Evolutionary conservation across 1,140 invertebrate genomes (phyloP).

Genomic region (Archegozetes longisetosus): DNA sequence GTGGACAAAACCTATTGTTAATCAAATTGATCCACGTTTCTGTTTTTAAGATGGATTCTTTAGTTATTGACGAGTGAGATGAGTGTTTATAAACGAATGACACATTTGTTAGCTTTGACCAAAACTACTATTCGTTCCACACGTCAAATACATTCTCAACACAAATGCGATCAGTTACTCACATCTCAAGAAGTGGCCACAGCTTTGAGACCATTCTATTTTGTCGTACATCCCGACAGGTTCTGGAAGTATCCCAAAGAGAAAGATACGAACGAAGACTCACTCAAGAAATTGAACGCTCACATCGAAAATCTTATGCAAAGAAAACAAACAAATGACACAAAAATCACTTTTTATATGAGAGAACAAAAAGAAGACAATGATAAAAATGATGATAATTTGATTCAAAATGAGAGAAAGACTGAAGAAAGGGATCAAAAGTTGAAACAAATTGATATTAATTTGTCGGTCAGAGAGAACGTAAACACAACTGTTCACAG

Average conservation of each 20-base stretch:
- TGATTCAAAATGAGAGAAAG: neutral
- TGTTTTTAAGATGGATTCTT: too few relatives aligned
- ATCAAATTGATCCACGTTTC: too few relatives aligned
- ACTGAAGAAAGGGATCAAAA: neutral
- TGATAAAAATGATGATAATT: neutral
- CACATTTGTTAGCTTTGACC: too few relatives aligned
- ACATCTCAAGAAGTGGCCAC: slow-evolving; percentile 65
- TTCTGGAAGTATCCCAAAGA: slow-evolving; percentile 79
- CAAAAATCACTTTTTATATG: slow-evolving; percentile 12
- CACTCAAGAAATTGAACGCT: slow-evolving; percentile 67
- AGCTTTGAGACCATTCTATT: slow-evolving; percentile 80
- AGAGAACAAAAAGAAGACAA: neutral
- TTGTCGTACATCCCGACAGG: slow-evolving; percentile 83
- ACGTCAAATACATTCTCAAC: too few relatives aligned
- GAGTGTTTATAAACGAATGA: too few relatives aligned
- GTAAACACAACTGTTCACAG: slow-evolving; percentile 52
- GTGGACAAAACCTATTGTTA: too few relatives aligned
- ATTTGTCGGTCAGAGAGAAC: slow-evolving; percentile 43
- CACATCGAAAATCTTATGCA: slow-evolving; percentile 55
- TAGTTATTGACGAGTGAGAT: too few relatives aligned
- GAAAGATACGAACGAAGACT: slow-evolving; percentile 73
- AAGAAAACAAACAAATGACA: slow-evolving; percentile 27
- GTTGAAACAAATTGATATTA: slow-evolving; percentile 50
- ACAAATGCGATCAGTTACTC: slow-evolving; percentile 26
- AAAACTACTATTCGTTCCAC: too few relatives aligned